Evolutionary conservation across 2,113 vertebrate genomes (phyloP).

Genomic region (Silurus meridionalis): DNA sequence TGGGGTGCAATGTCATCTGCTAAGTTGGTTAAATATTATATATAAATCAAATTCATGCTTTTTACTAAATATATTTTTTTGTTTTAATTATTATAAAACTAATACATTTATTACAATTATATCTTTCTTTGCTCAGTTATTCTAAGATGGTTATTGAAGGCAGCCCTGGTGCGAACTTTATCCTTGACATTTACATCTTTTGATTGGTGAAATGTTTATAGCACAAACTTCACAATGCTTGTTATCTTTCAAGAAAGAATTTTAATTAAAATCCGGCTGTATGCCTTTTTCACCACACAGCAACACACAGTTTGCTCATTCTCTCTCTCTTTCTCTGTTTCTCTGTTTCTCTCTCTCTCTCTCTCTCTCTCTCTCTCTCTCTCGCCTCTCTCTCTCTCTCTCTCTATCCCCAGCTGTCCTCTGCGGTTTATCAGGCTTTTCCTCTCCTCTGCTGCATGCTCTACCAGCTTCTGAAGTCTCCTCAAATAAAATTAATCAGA

Average conservation of each 20-base stretch:
- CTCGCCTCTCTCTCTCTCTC: constrained; percentile 18
- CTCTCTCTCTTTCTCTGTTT: constrained; percentile 6
- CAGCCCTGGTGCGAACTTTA: background rate
- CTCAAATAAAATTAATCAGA: constrained; percentile 66
- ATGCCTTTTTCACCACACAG: background rate
- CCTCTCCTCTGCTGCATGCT: constrained; percentile 54
- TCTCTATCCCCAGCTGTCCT: constrained; percentile 27
- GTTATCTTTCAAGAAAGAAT: background rate
- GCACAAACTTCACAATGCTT: constrained; percentile 12
- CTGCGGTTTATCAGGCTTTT: constrained; percentile 26
- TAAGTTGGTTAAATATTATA: too few relatives aligned
- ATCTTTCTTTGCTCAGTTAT: background rate
- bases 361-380: constrained; percentile 26
- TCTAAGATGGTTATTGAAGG: background rate
- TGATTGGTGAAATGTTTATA: background rate
- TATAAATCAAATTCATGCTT: too few relatives aligned
- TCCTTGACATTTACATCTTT: background rate
- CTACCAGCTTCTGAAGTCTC: constrained; percentile 59
- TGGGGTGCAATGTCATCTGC: too few relatives aligned
- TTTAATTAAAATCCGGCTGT: constrained; percentile 11
- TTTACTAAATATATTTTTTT: too few relatives aligned
- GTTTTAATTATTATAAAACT: too few relatives aligned
- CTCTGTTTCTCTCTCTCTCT: constrained; percentile 18
- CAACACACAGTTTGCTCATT: background rate
- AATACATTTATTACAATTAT: background rate